Base-by-base conservation (phyloP, 2,888 invertebrate species). In the Caenorhabditis zanzibari region DNA sequence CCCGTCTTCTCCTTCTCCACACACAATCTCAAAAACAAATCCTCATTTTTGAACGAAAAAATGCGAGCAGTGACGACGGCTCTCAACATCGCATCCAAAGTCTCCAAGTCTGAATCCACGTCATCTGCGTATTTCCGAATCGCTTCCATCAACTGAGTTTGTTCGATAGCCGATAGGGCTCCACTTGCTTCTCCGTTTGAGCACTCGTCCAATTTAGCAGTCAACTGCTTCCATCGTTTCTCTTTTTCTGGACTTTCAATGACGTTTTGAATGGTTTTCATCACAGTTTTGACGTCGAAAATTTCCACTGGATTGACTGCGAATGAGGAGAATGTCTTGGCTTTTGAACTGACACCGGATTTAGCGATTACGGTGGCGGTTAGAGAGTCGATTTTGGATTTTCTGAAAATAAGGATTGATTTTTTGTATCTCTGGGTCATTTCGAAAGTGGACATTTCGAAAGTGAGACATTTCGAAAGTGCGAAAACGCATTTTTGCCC, bases 161-260 rank as follows among this genome's bases (percentile, higher is more conserved):
- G 84, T n/a, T 84, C 80, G 28, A 81, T 28, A 0, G 75, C 68
- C n/a, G 77, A 72, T 2, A 84, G 49, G 0, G 72, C 68, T 44
- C 84, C 84, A 38, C 28, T 64, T 2, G 76, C 68, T 22, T 72
- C 68, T 61, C 69, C 77, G 32, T 56, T 56, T 14, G 72, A 28
- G 24, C 49, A 64, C 26, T 74, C 71, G 12, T 58, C 64, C 7
- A 83, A 35, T 14, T 44, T 44, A 54, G 47, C n/a, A 3, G 68
- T 41, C 52, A 83, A 44, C n/a, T 83, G 52, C 16, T 74, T 84
- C 84, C 84, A 84, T 44, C 71, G 41, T 56, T 81, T 84, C 63
- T 76, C 80, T 72, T 80, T 84, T 26, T 74, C 81, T 19, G 84
- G 84, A 14, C 41, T 66, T 61, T 84, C 84, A 38, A 77, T 73